These are phyloP conservation scores for Meleagris gallopavo DNA, from an alignment of 2,113 vertebrate species.

Conservation along the genomic window DNA sequence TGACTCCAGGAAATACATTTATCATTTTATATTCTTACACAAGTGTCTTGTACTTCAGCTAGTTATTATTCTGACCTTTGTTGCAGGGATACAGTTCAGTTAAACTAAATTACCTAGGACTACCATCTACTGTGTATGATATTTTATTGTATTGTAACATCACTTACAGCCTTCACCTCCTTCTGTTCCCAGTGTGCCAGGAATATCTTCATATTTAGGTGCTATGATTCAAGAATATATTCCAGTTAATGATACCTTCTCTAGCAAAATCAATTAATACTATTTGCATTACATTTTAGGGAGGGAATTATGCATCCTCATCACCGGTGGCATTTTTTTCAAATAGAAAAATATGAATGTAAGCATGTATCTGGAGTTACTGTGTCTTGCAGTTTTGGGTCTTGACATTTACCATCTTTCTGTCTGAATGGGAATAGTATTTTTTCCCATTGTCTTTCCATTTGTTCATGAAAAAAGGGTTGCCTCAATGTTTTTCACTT, in stretches of 20 bases:
- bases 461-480: neutral
- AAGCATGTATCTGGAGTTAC: neutral
- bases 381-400: neutral
- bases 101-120: neutral
- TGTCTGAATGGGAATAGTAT: neutral
- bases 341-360: neutral
- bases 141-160: neutral
- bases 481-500: neutral
- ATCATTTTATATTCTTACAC: neutral
- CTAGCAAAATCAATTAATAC: neutral
- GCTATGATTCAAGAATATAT: neutral
- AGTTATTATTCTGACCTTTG: neutral
- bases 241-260: neutral
- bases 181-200: neutral
- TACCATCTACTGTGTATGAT: fast-evolving
- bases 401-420: neutral
- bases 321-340: neutral
- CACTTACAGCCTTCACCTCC: neutral
- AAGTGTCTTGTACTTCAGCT: neutral
- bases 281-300: neutral
- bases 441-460: neutral
- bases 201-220: neutral
- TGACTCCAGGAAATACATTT: neutral
- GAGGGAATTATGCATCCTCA: neutral
- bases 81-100: neutral